Evolutionary conservation across 2,888 invertebrate species (phyloP).

Genomic region (Tachystola acroxantha): DNA sequence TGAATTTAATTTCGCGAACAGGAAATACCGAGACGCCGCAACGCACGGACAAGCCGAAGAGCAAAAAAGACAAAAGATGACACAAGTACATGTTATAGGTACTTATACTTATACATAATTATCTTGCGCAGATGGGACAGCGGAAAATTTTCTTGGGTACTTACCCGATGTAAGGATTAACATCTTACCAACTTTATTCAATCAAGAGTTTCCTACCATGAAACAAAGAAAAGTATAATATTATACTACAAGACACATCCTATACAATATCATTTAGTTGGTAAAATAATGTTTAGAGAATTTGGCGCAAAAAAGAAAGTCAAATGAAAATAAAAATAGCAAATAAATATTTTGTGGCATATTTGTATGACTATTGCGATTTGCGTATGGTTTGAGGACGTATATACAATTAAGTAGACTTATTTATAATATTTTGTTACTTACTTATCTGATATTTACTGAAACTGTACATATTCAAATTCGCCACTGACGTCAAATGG

Average conservation of each 20-base stretch:
- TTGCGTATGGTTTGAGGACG: no score
- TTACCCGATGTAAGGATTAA: conserved; percentile 2
- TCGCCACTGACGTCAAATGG: conserved; percentile 24
- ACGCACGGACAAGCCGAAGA: conserved; percentile 37
- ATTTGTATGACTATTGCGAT: no score
- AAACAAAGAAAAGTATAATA: neutral
- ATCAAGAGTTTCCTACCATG: neutral
- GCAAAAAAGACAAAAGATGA: conserved; percentile 30
- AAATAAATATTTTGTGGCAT: no score
- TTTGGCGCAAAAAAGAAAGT: no score
- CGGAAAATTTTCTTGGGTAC: conserved; percentile 3
- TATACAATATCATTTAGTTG: no score
- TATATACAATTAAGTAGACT: no score
- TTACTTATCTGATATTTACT: conserved; percentile 1
- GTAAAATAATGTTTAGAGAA: no score
- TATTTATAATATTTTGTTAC: no score
- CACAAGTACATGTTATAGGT: conserved; percentile 2
- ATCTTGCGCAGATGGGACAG: neutral
- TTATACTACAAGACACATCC: no score
- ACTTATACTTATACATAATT: no score
- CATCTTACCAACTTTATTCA: neutral
- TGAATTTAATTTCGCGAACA: conserved; percentile 68
- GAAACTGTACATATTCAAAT: conserved; percentile 8
- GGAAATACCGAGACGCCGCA: conserved; percentile 58
- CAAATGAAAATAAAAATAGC: no score